Conservation (phyloP, 2,797 vertebrate species). For the Lepus oiostolus region DNA sequence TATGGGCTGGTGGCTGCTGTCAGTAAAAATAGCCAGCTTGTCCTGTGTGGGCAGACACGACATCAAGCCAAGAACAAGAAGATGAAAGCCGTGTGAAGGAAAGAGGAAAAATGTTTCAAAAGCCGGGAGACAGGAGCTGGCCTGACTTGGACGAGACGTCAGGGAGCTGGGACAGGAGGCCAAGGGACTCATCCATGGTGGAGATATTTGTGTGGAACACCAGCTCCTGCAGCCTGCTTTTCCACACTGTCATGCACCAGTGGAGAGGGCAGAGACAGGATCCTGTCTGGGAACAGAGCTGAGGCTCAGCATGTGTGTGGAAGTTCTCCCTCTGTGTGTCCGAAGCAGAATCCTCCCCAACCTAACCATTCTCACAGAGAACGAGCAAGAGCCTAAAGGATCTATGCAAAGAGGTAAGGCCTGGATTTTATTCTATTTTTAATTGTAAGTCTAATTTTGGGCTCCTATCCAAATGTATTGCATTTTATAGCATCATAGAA, state of each 20-base stretch:
- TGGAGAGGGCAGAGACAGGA: conserved; percentile 50
- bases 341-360: not conserved
- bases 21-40: conserved; percentile 76
- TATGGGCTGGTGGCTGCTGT: conserved; percentile 79
- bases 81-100: not conserved
- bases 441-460: conserved; percentile 4
- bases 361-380: not conserved
- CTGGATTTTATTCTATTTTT: not conserved
- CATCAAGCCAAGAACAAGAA: conserved; percentile 32
- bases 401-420: not conserved
- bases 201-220: conserved; percentile 50
- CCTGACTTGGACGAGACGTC: not conserved
- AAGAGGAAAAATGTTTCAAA: conserved; percentile 35
- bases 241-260: not conserved
- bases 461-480: conserved; percentile 39
- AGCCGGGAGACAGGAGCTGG: not conserved
- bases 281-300: conserved; percentile 54
- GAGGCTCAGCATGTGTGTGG: conserved; percentile 10
- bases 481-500: not conserved
- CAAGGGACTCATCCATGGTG: not conserved
- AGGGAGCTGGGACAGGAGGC: conserved; percentile 1
- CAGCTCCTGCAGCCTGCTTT: conserved; percentile 54
- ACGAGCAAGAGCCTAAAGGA: not conserved
- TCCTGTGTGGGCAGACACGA: conserved; percentile 53
- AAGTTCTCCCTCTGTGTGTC: conserved; percentile 35